Conservation (phyloP, 2,797 vertebrate species). For the Lithobates pipiens region DNA sequence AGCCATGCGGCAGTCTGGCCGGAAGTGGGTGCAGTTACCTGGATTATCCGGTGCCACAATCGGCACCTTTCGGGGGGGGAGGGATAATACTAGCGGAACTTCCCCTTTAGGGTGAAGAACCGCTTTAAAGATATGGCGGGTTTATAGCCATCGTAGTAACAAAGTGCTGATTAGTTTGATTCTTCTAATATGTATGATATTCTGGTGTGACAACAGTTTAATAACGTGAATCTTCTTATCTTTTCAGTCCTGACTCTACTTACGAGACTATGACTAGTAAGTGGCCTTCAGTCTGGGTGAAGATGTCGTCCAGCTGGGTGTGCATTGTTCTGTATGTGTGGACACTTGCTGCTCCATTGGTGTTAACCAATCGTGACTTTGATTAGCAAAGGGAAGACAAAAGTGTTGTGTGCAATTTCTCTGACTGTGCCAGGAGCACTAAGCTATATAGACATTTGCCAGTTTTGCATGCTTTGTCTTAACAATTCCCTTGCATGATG, state of each 20-base stretch:
- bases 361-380: slow-evolving; percentile 96
- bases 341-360: slow-evolving; percentile 94
- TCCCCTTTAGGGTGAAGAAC: too few species aligned
- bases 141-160: too few species aligned
- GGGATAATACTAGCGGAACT: too few species aligned
- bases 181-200: too few species aligned
- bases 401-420: slow-evolving; percentile 7
- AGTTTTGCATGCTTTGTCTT: slow-evolving; percentile 49
- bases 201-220: not conserved
- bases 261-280: slow-evolving; percentile 92
- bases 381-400: slow-evolving; percentile 75
- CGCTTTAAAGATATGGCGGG: too few species aligned
- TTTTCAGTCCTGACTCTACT: slow-evolving; percentile 86
- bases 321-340: slow-evolving; percentile 94
- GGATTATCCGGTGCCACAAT: too few species aligned
- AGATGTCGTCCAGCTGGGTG: slow-evolving; percentile 97
- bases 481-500: slow-evolving; percentile 22
- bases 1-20: too few species aligned
- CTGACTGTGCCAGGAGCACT: slow-evolving; percentile 68
- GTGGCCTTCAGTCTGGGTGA: slow-evolving; percentile 98
- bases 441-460: slow-evolving; percentile 67
- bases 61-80: too few species aligned
- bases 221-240: not conserved
- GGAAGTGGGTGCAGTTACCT: too few species aligned
- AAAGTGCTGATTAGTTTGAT: too few species aligned